A percentile compares a stretch with the other conserved stretches of the same genome.
Conservation (phyloP, 2,888 invertebrate species). For the Plagiodera versicolora region DNA sequence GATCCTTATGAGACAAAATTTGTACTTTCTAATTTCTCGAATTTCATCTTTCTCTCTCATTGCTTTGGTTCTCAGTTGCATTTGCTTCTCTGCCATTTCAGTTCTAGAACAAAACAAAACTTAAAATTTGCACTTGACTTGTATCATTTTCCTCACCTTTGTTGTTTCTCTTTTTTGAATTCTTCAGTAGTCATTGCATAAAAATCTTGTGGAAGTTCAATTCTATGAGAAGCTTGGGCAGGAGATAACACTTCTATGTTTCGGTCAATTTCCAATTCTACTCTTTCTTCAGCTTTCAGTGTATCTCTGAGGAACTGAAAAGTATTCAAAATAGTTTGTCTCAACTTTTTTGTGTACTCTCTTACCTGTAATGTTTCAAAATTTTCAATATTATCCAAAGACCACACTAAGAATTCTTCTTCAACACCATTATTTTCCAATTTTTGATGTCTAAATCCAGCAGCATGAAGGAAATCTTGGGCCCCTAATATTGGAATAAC, state of each 20-base stretch:
- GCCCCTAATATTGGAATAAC: slow-evolving; percentile 80
- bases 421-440: slow-evolving; percentile 61
- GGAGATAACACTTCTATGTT: slow-evolving; percentile 83
- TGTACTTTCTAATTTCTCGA: slow-evolving; percentile 78
- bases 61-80: slow-evolving; percentile 88
- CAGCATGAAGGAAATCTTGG: slow-evolving; percentile 77
- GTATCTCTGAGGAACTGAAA: slow-evolving; percentile 73
- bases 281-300: slow-evolving; percentile 75
- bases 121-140: background rate
- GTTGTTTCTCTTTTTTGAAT: slow-evolving; percentile 77
- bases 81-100: slow-evolving; percentile 77
- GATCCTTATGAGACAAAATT: slow-evolving; percentile 82
- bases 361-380: slow-evolving; percentile 61
- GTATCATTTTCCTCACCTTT: slow-evolving; percentile 58
- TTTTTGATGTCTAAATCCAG: slow-evolving; percentile 73
- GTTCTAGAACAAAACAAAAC: slow-evolving; percentile 54
- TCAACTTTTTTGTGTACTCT: slow-evolving; percentile 11
- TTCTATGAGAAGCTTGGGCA: slow-evolving; percentile 68
- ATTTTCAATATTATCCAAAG: slow-evolving; percentile 60
- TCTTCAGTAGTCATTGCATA: slow-evolving; percentile 82
- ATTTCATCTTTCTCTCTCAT: slow-evolving; percentile 92
- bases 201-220: slow-evolving; percentile 81
- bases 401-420: slow-evolving; percentile 71
- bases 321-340: slow-evolving; percentile 5
- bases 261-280: slow-evolving; percentile 82